Evolutionary conservation across 2,888 invertebrate species (phyloP), one percentile per base, ranked within the genome.

Genomic region (Tipula unca): DNA sequence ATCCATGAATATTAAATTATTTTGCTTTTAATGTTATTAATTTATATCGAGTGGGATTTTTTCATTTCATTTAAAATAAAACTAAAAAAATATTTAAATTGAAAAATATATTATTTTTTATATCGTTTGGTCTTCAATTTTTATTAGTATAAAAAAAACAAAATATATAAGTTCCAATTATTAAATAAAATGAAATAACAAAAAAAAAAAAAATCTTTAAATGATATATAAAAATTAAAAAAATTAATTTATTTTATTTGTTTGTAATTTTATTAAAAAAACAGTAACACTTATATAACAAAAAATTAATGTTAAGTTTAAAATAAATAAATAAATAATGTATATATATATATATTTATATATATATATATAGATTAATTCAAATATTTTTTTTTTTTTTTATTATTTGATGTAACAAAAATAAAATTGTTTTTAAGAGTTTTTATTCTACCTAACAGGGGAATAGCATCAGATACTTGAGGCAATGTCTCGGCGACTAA

Each of bases 401-500:
- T 42, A 36, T 85, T 69, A 69, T 85, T 86, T 86, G 8, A 17
- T 86, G 83, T 84, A 69, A 36, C 69, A 84, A 35, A 83, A 83
- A 83, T 32, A 17, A 83, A 35, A 69, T 86, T 85, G 32, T 82
- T 69, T 85, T 85, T 84, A 32, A 35, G 54, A 35, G 20, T 85
- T 85, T 85, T 86, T 86, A 39, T 42, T 69, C 94, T 96, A 97
- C 99, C 99, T 96, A 99, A 98, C 94, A 99, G 94, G 93, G 99
- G 99, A 93, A 99, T 98, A 93, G 99, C 98, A 93, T 99, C 99
- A 93, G 99, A 99, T 93, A 99, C 99, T 94, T 97, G 98, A 92
- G 99, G 99, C 96, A 99, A 97, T 93, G 98, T 98, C 95, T 99
- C 98, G 90, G 98, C 98, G 93, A 99, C 98, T 94, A 99, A 96